A percentile compares a stretch with the other conserved stretches of the same genome.
Evolutionary conservation across 1,140 invertebrate species (phyloP).

Genomic region (Pseudachorutes palmiensis): DNA sequence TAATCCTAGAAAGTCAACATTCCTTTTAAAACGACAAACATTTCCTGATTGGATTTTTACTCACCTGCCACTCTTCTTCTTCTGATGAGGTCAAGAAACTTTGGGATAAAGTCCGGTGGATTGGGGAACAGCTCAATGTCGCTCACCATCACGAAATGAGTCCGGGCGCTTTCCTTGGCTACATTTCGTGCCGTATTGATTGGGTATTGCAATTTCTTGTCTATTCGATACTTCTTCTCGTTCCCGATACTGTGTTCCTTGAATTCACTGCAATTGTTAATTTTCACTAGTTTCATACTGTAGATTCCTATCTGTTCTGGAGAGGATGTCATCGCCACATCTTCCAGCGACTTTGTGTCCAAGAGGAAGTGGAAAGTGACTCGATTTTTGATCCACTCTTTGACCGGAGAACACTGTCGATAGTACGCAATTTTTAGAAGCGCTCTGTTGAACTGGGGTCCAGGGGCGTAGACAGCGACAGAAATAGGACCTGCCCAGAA

Average conservation of each 20-base stretch:
- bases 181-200: conserved; percentile 67
- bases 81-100: background rate
- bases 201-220: conserved; percentile 56
- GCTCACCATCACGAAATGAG: conserved; percentile 61
- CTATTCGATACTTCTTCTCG: too few relatives aligned
- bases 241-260: background rate
- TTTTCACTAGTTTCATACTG: background rate
- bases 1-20: too few relatives aligned
- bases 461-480: conserved; percentile 61
- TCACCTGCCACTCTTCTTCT: background rate
- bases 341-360: conserved; percentile 46
- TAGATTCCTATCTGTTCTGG: background rate
- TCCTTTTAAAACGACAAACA: background rate
- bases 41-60: background rate
- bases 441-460: conserved; percentile 54
- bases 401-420: background rate
- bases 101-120: background rate
- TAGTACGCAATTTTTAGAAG: conserved; percentile 52
- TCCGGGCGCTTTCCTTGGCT: conserved; percentile 53
- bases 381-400: background rate
- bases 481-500: conserved; percentile 66
- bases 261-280: background rate
- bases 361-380: conserved; percentile 19
- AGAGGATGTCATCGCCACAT: too few relatives aligned
- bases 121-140: conserved; percentile 64